A percentile compares a stretch with the other conserved stretches of the same genome.
phyloP scores from a whole-genome alignment of 2,888 invertebrate species.

The Sabatieria punctata region DNA sequence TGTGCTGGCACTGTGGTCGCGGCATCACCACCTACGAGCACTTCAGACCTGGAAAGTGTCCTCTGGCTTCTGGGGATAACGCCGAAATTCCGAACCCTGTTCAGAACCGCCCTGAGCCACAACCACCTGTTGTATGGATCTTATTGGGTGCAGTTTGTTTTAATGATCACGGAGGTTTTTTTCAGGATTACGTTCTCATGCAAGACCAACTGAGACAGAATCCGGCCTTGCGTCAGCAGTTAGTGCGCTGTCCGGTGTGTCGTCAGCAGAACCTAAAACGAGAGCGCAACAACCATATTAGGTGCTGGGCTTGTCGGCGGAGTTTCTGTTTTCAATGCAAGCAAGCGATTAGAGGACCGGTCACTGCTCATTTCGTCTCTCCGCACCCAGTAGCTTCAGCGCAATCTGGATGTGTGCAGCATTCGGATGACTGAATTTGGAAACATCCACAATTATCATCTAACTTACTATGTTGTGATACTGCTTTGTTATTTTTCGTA shows the following conservation, averaged over 20 bases:
- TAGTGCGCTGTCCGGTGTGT: background rate
- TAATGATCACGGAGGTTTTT: background rate
- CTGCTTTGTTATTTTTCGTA: too few species aligned
- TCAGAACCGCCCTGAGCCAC: background rate
- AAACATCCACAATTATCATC: too few species aligned
- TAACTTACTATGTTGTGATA: too few species aligned
- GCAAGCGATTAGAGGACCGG: background rate
- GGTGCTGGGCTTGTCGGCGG: conserved; percentile 5
- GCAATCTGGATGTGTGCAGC: background rate
- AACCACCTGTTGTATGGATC: background rate
- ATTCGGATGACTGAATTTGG: conserved; percentile 2
- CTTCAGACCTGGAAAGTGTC: conserved; percentile 1
- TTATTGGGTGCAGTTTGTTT: background rate
- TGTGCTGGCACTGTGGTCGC: conserved; percentile 10
- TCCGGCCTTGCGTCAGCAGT: background rate
- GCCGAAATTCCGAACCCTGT: background rate
- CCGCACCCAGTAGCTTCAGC: too few species aligned
- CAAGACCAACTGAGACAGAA: background rate
- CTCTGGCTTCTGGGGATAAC: background rate
- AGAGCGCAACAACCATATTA: conserved; percentile 4
- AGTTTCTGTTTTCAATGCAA: conserved; percentile 1
- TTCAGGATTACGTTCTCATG: background rate
- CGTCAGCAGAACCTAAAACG: background rate
- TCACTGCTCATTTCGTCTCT: background rate
- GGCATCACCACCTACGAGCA: conserved; percentile 11